Percentiles rank a stretch among this genome's conserved stretches.
phyloP scores from a whole-genome alignment of 1,140 invertebrate species.

The Orius laevigatus region DNA sequence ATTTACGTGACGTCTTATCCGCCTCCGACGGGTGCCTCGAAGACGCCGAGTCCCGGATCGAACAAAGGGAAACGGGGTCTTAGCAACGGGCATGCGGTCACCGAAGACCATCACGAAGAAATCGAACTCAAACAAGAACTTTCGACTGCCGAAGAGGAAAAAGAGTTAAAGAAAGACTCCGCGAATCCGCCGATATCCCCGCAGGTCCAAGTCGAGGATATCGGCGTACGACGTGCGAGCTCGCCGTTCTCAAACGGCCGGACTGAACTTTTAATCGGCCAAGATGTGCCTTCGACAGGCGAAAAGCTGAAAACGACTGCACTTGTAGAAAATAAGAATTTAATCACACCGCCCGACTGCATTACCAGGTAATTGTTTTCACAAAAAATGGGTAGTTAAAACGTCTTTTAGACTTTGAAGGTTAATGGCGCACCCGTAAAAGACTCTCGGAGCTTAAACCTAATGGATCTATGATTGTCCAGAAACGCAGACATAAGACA shows the following conservation, averaged over 20 bases:
- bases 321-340: slow-evolving; percentile 32
- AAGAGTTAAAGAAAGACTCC: background rate
- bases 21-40: slow-evolving; percentile 23
- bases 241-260: slow-evolving; percentile 51
- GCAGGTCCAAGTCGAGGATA: background rate
- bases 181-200: background rate
- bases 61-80: slow-evolving; percentile 6
- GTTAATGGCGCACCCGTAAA: too few relatives aligned
- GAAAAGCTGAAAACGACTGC: slow-evolving; percentile 37
- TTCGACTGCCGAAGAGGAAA: slow-evolving; percentile 14
- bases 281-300: slow-evolving; percentile 26
- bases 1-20: slow-evolving; percentile 62
- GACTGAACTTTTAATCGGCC: slow-evolving; percentile 51
- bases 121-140: slow-evolving; percentile 24
- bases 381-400: background rate
- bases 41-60: slow-evolving; percentile 10
- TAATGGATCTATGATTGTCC: background rate
- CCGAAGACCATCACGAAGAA: slow-evolving; percentile 17
- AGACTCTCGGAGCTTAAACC: background rate
- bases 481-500: too few relatives aligned
- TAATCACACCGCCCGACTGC: slow-evolving; percentile 6
- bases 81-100: slow-evolving; percentile 10
- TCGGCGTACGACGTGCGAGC: slow-evolving; percentile 32
- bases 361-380: slow-evolving; percentile 9
- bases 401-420: too few relatives aligned